Conservation (phyloP, 2,888 invertebrate species). For the Anaspis maculata region DNA sequence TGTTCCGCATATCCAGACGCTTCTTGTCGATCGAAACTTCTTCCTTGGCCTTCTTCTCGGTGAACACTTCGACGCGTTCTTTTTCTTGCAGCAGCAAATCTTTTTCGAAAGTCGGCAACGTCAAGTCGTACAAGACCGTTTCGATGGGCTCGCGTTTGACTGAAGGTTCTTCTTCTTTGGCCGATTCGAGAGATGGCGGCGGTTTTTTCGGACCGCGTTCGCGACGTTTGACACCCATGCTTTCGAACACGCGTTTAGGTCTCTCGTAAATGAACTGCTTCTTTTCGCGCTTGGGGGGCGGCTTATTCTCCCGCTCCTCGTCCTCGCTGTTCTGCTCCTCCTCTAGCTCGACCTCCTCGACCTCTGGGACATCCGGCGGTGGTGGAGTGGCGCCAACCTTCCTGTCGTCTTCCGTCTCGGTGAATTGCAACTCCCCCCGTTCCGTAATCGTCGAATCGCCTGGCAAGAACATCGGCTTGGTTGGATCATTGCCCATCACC, state of each 20-base stretch:
- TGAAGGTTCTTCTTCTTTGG: constrained; percentile 6
- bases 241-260: constrained; percentile 34
- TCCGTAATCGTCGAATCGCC: constrained; percentile 39
- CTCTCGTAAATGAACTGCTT: constrained; percentile 36
- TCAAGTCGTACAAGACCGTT: constrained; percentile 27
- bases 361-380: constrained; percentile 22
- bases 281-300: constrained; percentile 24
- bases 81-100: constrained; percentile 36
- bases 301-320: constrained; percentile 25
- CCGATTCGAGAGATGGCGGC: constrained; percentile 12
- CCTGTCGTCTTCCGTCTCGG: constrained; percentile 43
- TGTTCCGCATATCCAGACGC: constrained; percentile 31
- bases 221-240: constrained; percentile 36
- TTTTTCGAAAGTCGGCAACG: constrained; percentile 33
- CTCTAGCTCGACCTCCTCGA: constrained; percentile 23
- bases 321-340: constrained; percentile 28
- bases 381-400: constrained; percentile 22
- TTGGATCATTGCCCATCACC: constrained; percentile 56
- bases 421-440: constrained; percentile 37
- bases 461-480: constrained; percentile 40
- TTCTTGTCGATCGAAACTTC: constrained; percentile 35
- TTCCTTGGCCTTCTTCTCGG: constrained; percentile 36
- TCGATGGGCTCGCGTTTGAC: constrained; percentile 11
- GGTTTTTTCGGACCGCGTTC: constrained; percentile 31
- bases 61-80: constrained; percentile 34